These are phyloP conservation scores for Triplophysa rosa DNA, from an alignment of 2,113 vertebrate genomes.

Conservation along the genomic window DNA sequence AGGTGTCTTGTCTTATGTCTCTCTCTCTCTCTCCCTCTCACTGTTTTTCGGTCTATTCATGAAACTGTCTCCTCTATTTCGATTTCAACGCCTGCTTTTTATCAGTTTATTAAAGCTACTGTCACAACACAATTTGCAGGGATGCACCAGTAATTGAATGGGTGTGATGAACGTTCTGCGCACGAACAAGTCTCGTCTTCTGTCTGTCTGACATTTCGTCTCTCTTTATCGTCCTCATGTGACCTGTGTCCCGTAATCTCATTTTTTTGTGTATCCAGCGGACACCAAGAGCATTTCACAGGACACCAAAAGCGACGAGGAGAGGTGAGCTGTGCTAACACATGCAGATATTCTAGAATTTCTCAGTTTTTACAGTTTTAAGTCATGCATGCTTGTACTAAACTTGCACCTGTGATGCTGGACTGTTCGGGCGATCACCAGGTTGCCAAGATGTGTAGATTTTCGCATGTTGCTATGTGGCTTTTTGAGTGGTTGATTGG, in stretches of 20 bases:
- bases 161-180: constrained; percentile 12
- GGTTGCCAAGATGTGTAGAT: too few species aligned
- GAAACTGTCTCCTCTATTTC: constrained; percentile 18
- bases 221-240: constrained; percentile 6
- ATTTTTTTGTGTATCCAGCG: constrained; percentile 53
- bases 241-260: constrained; percentile 44
- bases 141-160: constrained; percentile 25
- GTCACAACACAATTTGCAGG: constrained; percentile 39
- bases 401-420: not conserved
- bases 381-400: not conserved
- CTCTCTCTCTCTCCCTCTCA: constrained; percentile 22
- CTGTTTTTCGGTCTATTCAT: not conserved
- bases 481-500: not conserved
- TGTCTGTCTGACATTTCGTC: not conserved
- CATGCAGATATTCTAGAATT: constrained; percentile 51
- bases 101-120: constrained; percentile 29
- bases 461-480: not conserved
- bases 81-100: constrained; percentile 1
- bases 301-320: constrained; percentile 61
- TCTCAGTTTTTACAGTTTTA: not conserved
- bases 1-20: constrained; percentile 35
- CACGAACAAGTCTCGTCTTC: constrained; percentile 11
- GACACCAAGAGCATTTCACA: constrained; percentile 51
- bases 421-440: not conserved
- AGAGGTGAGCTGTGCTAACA: constrained; percentile 65